These are phyloP conservation scores for Lathronympha strigana DNA, from an alignment of 2,888 invertebrate genomes.

Conservation along the genomic window DNA sequence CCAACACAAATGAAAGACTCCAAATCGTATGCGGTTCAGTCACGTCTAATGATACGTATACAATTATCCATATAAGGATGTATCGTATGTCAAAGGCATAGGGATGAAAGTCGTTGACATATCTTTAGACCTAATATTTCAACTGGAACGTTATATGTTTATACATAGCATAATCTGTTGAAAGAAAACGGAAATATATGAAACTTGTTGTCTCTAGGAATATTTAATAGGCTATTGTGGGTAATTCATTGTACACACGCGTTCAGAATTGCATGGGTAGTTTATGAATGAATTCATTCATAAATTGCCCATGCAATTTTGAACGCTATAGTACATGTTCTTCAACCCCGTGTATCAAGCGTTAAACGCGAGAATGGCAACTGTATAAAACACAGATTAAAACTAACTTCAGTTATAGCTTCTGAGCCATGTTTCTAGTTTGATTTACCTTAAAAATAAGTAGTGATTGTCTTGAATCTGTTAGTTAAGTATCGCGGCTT, in stretches of 20 bases:
- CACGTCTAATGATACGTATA: too few relatives aligned
- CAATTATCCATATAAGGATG: too few relatives aligned
- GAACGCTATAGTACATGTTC: too few relatives aligned
- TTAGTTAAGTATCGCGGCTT: too few relatives aligned
- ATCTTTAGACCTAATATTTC: too few relatives aligned
- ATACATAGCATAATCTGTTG: conserved; percentile 14
- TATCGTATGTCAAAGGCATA: too few relatives aligned
- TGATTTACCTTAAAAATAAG: background rate
- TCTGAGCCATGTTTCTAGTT: background rate
- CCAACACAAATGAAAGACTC: conserved; percentile 26
- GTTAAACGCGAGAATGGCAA: background rate
- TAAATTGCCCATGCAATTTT: too few relatives aligned
- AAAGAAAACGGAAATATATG: conserved; percentile 15
- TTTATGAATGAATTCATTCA: too few relatives aligned
- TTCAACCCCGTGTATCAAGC: background rate
- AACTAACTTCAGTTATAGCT: background rate
- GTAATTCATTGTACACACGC: background rate
- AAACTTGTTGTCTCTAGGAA: conserved; percentile 10
- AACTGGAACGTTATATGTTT: conserved; percentile 25
- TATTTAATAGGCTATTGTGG: background rate
- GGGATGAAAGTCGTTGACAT: too few relatives aligned
- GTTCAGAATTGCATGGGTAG: too few relatives aligned
- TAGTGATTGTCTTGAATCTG: too few relatives aligned
- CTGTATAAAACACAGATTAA: background rate
- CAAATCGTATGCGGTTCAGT: conserved; percentile 25